phyloP scores from a whole-genome alignment of 2,888 invertebrate genomes.

The Protodeltote pygarga region DNA sequence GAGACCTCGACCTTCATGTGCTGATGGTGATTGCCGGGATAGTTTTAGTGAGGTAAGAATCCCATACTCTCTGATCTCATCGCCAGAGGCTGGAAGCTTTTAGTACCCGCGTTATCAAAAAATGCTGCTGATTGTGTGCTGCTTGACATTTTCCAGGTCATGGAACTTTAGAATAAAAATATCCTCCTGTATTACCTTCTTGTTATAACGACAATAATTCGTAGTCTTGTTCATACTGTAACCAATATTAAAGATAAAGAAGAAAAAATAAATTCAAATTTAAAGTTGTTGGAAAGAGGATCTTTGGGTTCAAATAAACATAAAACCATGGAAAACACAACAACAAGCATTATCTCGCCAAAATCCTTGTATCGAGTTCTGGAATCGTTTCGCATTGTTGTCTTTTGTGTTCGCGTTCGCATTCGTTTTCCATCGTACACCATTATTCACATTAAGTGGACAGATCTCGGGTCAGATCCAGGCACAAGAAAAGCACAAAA shows the following conservation, averaged over 20 bases:
- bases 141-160: no score
- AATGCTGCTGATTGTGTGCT: no score
- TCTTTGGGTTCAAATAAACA: conserved; percentile 33
- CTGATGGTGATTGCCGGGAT: no score
- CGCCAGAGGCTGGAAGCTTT: no score
- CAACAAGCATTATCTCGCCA: conserved; percentile 72
- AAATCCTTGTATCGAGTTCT: conserved; percentile 84
- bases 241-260: neutral
- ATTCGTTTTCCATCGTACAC: conserved; percentile 87
- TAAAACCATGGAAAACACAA: conserved; percentile 58
- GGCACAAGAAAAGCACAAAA: conserved; percentile 87
- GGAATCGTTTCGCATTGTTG: conserved; percentile 85
- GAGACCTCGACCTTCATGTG: no score
- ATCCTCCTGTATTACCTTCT: no score
- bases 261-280: neutral
- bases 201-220: no score
- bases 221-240: neutral
- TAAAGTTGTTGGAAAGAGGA: neutral
- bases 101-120: no score
- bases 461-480: conserved; percentile 87
- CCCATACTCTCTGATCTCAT: no score
- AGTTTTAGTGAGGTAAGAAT: no score
- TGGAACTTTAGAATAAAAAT: no score
- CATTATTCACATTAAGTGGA: conserved; percentile 88
- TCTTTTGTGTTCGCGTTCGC: conserved; percentile 85